Conservation (phyloP, 2,113 vertebrate species). For the Sinocyclocheilus grahami region DNA sequence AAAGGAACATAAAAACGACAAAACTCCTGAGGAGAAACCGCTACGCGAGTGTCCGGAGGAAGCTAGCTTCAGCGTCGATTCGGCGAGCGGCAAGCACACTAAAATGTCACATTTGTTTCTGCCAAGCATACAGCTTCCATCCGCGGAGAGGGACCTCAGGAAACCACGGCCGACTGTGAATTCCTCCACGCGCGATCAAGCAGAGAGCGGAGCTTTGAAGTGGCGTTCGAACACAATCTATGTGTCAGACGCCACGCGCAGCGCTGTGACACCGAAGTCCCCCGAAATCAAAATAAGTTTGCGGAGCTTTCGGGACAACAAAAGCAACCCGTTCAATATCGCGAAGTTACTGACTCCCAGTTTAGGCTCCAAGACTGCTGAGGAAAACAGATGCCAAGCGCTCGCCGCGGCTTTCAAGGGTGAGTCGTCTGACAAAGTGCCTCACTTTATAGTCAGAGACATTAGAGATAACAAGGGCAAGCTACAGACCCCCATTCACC, state of each 20-base stretch:
- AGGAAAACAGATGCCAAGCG: conserved; percentile 72
- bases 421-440: conserved; percentile 85
- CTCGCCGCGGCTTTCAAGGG: conserved; percentile 70
- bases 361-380: conserved; percentile 69
- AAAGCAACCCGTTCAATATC: conserved; percentile 78
- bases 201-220: conserved; percentile 39
- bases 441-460: conserved; percentile 91
- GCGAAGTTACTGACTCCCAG: conserved; percentile 84
- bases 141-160: conserved; percentile 71
- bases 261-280: conserved; percentile 70
- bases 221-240: conserved; percentile 59
- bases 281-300: conserved; percentile 93
- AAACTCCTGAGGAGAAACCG: conserved; percentile 59
- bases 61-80: conserved; percentile 48
- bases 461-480: conserved; percentile 86
- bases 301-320: conserved; percentile 76
- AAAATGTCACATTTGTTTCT: conserved; percentile 95
- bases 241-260: conserved; percentile 58
- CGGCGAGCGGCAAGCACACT: conserved; percentile 72
- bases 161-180: conserved; percentile 58
- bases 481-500: conserved; percentile 86
- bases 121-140: conserved; percentile 84
- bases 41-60: conserved; percentile 44
- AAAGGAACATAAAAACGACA: conserved; percentile 73
- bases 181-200: conserved; percentile 47